Conservation (phyloP, 1,140 invertebrate species). For the Yoshiicerus persimilis region DNA sequence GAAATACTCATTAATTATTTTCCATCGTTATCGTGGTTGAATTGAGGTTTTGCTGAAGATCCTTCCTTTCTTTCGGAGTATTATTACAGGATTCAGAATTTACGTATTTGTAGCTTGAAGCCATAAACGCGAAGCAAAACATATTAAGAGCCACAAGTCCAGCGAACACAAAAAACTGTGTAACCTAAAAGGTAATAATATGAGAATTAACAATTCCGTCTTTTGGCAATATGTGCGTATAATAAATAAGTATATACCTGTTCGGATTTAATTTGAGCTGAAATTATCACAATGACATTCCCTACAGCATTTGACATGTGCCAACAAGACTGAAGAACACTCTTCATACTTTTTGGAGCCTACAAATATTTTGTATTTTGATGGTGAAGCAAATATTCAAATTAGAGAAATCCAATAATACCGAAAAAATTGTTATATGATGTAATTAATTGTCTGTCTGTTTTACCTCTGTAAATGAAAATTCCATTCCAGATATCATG, state of each 20-base stretch:
- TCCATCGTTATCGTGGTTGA: too few species aligned
- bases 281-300: constrained; percentile 84
- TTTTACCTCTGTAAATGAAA: constrained; percentile 46
- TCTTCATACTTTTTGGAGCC: constrained; percentile 87
- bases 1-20: too few species aligned
- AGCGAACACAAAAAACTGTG: constrained; percentile 86
- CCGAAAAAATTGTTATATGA: too few species aligned
- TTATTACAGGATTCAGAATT: constrained; percentile 46
- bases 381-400: too few species aligned
- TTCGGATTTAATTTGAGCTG: constrained; percentile 68
- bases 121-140: constrained; percentile 76
- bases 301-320: constrained; percentile 87
- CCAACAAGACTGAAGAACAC: constrained; percentile 85
- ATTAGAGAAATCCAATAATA: too few species aligned
- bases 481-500: constrained; percentile 47
- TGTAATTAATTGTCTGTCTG: background rate
- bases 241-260: background rate
- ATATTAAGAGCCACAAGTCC: constrained; percentile 79
- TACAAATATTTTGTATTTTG: too few species aligned
- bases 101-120: constrained; percentile 68
- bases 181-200: constrained; percentile 61
- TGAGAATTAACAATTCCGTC: background rate
- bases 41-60: background rate
- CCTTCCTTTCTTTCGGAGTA: background rate
- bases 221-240: background rate